Evolutionary conservation across 2,113 vertebrate species (phyloP).

Genomic region (Passerina amoena): DNA sequence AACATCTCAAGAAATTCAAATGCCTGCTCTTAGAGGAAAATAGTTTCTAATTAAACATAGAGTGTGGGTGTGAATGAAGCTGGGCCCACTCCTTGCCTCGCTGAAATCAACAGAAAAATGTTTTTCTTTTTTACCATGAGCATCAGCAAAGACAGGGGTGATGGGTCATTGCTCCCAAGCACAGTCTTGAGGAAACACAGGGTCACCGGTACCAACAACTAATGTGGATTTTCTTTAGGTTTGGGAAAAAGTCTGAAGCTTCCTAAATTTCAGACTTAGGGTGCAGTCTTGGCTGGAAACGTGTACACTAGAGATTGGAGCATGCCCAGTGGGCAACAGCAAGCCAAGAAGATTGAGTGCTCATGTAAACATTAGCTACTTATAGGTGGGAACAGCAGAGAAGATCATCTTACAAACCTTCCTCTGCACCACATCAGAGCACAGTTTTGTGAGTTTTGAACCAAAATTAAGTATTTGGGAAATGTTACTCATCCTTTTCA

Average conservation of each 20-base stretch:
- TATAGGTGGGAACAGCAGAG: background rate
- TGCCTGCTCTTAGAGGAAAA: slow-evolving; percentile 44
- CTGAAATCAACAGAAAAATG: slow-evolving; percentile 54
- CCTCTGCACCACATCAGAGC: background rate
- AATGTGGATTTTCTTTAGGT: background rate
- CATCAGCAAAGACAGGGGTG: background rate
- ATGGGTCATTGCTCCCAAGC: background rate
- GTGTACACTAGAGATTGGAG: accelerated
- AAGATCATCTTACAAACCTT: background rate
- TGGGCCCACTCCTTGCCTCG: slow-evolving; percentile 21
- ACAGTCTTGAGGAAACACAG: background rate
- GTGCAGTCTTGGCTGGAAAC: background rate
- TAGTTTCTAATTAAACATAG: slow-evolving; percentile 60
- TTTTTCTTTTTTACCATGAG: background rate
- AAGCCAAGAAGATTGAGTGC: background rate
- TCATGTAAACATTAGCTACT: background rate
- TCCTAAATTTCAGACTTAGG: background rate
- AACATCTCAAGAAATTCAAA: slow-evolving; percentile 41
- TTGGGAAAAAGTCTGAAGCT: background rate
- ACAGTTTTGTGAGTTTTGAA: background rate
- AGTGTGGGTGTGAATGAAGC: slow-evolving; percentile 24
- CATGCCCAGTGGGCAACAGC: accelerated
- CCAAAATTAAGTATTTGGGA: background rate
- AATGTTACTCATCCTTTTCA: accelerated
- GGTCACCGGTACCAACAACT: background rate